Base-by-base conservation (phyloP, 1,140 invertebrate species). In the Eupeodes corollae region DNA sequence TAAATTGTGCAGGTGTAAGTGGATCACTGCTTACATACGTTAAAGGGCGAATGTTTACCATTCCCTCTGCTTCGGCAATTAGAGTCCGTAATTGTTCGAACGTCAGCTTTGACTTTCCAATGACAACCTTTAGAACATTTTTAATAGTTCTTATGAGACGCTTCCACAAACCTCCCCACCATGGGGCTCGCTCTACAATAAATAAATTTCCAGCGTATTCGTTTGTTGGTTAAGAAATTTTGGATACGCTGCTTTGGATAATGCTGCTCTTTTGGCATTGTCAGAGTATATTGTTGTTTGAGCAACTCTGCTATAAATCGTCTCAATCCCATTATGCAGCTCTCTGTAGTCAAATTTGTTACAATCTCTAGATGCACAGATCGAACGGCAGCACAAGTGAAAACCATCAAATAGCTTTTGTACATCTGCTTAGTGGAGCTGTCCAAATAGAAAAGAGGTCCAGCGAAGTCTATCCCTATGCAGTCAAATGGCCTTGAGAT, bases 141-240 rank as follows among this genome's bases (percentile, higher is more conserved):
- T 52, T 52, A 3, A 52, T 31, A 0, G 56, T n/a, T 37, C 62
- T 48, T 12, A 70, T 53, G 3, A 69, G 32, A 13, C 70, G 42
- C 45, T 70, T 61, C 62, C 63, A 69, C 5, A 42, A 42, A 5
- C 40, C 40, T 3, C 40, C 40, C 64, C 66, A 68, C 64, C 64
- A 70, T 3, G 68, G 41, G 12, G 68, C 59, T 8, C 55, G 49
- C 11, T 70, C 63, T 2, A 68, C 67, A 53, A 67, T 70, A 52
- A n/a, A n/a, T n/a, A n/a, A 73, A 70, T 14, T 57, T 54, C 63
- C 67, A 71, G 11, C 56, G 38, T 21, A 70, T 71, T 37, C 52
- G 26, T 11, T 44, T 21, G 1, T 30, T 19, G 12, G 32, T 31
- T 21, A 44, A 33, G 13, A 43, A 16, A 14, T n/a, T 13, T 21